Conservation (phyloP, 2,113 vertebrate genomes). For the Odocoileus virginianus region DNA sequence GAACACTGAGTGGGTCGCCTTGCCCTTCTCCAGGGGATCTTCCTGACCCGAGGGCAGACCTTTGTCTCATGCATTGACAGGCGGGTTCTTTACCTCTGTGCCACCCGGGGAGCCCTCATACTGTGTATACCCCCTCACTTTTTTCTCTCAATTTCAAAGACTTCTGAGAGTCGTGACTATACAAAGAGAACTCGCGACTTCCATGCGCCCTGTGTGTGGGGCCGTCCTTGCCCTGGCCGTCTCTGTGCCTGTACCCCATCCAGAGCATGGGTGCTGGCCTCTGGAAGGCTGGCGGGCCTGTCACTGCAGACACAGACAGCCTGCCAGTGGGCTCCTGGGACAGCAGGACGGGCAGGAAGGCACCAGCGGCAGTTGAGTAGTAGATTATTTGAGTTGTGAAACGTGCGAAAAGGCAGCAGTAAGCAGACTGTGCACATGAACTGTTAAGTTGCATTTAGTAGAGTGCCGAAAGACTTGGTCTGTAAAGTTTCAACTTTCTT, state of each 20-base stretch:
- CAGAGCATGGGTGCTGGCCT: conserved; percentile 39
- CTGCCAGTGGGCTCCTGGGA: conserved; percentile 44
- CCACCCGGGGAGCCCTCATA: neutral
- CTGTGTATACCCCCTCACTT: neutral
- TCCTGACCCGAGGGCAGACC: neutral
- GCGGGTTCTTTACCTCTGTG: neutral
- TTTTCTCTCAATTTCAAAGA: neutral
- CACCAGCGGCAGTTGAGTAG: conserved; percentile 59
- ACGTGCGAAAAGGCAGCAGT: conserved; percentile 62
- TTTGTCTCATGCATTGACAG: neutral
- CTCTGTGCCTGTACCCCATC: conserved; percentile 4
- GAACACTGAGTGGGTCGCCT: neutral
- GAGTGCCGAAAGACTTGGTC: conserved; percentile 58
- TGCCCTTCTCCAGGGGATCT: neutral
- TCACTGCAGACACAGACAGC: conserved; percentile 45
- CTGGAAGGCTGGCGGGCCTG: conserved; percentile 56
- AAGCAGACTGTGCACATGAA: conserved; percentile 60
- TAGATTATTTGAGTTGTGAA: conserved; percentile 65
- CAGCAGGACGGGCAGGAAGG: neutral
- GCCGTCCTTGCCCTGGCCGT: neutral
- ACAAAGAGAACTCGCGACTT: neutral
- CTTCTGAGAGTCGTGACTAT: neutral
- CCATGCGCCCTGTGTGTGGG: neutral
- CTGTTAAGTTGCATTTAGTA: conserved; percentile 65
- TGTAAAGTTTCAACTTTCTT: conserved; percentile 69